These are phyloP conservation scores for Tipula helvola DNA, from an alignment of 2,888 invertebrate species.

Conservation along the genomic window DNA sequence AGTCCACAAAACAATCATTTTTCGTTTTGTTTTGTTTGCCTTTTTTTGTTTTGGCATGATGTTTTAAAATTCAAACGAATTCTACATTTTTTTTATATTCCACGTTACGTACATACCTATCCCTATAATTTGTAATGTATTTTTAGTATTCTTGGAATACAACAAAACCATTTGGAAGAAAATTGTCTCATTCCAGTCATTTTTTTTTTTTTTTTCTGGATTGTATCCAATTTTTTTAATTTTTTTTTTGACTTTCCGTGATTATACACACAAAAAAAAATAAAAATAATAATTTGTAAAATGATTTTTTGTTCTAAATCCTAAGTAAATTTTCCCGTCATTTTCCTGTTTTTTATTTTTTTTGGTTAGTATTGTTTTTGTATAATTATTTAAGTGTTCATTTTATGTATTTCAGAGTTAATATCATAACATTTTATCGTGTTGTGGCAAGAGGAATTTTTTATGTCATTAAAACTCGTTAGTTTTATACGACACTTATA, in stretches of 20 bases:
- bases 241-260: not conserved
- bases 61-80: not conserved
- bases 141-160: not conserved
- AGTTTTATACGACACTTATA: not conserved
- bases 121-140: not conserved
- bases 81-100: not conserved
- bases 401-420: not conserved
- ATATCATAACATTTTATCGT: not conserved
- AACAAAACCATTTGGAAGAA: not conserved
- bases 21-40: not conserved
- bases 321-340: not conserved
- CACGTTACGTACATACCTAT: not conserved
- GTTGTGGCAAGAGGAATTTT: not conserved
- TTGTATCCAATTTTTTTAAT: not conserved
- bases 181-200: not conserved
- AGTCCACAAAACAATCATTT: not conserved
- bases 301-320: not conserved
- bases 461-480: not conserved
- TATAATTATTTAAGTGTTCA: not conserved
- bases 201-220: not conserved
- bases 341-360: not conserved
- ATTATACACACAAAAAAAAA: not conserved
- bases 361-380: not conserved
- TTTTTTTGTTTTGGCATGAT: not conserved
- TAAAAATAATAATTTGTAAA: not conserved